A percentile compares a stretch with the other conserved stretches of the same genome.
phyloP scores from a whole-genome alignment of 2,113 vertebrate genomes.

The Rhabdornis inornatus region DNA sequence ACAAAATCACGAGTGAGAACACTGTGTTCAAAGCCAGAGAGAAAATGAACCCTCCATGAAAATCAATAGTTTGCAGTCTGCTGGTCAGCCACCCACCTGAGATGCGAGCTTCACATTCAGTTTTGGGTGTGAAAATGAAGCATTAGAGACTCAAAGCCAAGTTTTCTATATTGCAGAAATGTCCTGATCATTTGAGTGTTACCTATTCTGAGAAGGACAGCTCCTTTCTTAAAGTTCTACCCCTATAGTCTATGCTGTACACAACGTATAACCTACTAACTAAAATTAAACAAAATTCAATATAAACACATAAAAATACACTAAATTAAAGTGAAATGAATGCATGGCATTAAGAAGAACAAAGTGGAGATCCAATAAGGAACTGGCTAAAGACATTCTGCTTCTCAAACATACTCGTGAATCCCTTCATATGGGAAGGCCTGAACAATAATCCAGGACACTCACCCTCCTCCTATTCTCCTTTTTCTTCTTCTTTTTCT shows the following conservation, averaged over 20 bases:
- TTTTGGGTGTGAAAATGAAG: neutral
- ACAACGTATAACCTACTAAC: neutral
- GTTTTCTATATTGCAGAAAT: neutral
- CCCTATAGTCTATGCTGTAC: accelerated
- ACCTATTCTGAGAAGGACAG: neutral
- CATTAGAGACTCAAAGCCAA: neutral
- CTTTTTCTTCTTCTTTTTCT: neutral
- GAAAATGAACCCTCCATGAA: neutral
- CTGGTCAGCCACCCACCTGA: neutral
- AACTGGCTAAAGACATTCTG: neutral
- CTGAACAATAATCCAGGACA: neutral
- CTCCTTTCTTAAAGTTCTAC: neutral
- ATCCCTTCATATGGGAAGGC: neutral
- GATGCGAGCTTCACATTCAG: neutral
- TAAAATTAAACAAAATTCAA: neutral
- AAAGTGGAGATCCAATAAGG: neutral
- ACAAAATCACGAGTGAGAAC: neutral
- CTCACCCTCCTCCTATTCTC: too few species aligned
- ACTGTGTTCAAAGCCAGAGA: neutral
- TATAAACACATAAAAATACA: neutral
- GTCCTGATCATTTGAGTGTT: neutral
- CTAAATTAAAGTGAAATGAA: neutral
- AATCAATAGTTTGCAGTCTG: neutral
- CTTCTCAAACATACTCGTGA: neutral
- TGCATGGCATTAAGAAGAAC: neutral